Evolutionary conservation across 2,797 vertebrate genomes (phyloP), one percentile per base, ranked within the genome.

Genomic region (Premnoplex brunnescens): DNA sequence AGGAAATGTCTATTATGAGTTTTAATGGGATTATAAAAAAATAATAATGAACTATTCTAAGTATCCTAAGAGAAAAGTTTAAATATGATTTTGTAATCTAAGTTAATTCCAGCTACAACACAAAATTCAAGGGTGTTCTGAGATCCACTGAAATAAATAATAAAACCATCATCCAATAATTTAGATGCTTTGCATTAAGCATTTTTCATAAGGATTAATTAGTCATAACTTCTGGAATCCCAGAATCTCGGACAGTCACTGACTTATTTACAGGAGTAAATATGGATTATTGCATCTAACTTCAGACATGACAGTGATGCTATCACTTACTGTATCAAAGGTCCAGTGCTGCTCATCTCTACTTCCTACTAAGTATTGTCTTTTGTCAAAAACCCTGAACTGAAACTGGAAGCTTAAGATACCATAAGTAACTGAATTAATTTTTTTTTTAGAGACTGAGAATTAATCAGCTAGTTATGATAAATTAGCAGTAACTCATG

Each of bases 401-500:
- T 21, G 46, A 88, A 58, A 63, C 36, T 27, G 14, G 62, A 15
- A 83, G 52, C 23, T 49, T 66, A 58, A 76, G 26, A 21, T 41
- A n/a, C 8, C 28, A 62, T 14, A 58, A 81, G 28, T 34, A 72
- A 76, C 10, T 6, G 7, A 60, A 58, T 8, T 3, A 3, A 39
- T 55, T 89, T 83, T 81, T 71, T 23, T 7, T 93, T 96, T 67
- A 91, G 68, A 91, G 60, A 39, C 28, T n/a, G 27, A 82, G 22
- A 90, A 90, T 95, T 85, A 96, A 55, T 92, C 66, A 84, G 34
- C 86, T 44, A 72, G 54, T 91, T 48, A 56, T 67, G 86, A 92
- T 91, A 88, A 91, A 95, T 73, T 80, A 88, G 44, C 73, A 75
- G 55, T 58, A 95, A 79, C 66, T 92, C 44, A 74, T 68, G 39